Evolutionary conservation across 2,888 invertebrate species (phyloP).

Genomic region (Chrysomela aeneicollis): DNA sequence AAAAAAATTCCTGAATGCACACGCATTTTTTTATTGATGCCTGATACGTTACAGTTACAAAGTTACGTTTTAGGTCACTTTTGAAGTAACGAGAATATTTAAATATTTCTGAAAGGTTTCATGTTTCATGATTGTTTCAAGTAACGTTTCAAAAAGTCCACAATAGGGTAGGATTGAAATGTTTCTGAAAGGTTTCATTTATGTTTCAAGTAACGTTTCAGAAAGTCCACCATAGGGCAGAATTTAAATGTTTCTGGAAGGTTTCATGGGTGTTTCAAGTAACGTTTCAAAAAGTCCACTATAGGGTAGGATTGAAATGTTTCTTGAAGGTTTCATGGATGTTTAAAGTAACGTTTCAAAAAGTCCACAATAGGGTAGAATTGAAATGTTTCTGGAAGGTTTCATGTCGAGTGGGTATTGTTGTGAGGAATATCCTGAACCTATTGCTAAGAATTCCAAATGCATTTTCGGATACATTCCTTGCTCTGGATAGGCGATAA

Average conservation of each 20-base stretch:
- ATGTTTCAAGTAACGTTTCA: slow-evolving; percentile 15
- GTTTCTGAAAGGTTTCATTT: slow-evolving; percentile 3
- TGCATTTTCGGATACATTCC: neutral
- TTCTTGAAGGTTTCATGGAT: slow-evolving; percentile 1
- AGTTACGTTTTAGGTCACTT: no score
- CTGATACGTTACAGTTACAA: no score
- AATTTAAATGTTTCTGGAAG: slow-evolving; percentile 13
- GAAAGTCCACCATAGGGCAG: slow-evolving; percentile 1
- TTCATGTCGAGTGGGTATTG: slow-evolving; percentile 11
- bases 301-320: slow-evolving; percentile 11
- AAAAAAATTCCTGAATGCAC: no score
- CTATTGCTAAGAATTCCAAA: slow-evolving; percentile 9
- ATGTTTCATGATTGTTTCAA: no score
- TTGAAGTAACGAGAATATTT: no score
- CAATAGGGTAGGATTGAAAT: no score
- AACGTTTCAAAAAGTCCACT: slow-evolving; percentile 3
- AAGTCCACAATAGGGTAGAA: slow-evolving; percentile 10
- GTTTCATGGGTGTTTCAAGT: slow-evolving; percentile 10
- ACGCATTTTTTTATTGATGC: no score
- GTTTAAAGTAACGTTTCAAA: slow-evolving; percentile 15
- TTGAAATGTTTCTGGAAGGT: slow-evolving; percentile 18
- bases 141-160: no score
- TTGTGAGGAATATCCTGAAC: neutral
- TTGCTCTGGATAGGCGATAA: neutral
- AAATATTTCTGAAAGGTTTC: no score